Conservation (phyloP, 2,888 invertebrate genomes). For the Thereva nobilitata region DNA sequence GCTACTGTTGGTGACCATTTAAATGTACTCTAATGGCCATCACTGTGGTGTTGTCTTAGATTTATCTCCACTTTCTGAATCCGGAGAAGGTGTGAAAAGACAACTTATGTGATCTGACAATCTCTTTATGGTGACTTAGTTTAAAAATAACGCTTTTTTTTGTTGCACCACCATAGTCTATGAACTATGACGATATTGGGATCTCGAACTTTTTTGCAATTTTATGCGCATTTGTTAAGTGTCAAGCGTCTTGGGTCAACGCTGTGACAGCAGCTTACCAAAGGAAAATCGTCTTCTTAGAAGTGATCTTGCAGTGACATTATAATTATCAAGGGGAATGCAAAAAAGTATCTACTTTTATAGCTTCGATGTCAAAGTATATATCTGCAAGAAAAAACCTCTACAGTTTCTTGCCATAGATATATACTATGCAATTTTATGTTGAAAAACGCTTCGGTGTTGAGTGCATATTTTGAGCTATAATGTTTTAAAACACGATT, state of each 20-base stretch:
- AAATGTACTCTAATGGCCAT: not conserved
- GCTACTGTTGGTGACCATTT: conserved; percentile 10
- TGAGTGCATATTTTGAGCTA: too few species aligned
- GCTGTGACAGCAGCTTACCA: not conserved
- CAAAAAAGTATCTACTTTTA: too few species aligned
- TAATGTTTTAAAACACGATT: too few species aligned
- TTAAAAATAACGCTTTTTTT: not conserved
- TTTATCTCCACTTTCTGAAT: not conserved
- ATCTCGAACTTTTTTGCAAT: conserved; percentile 26
- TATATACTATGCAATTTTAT: too few species aligned
- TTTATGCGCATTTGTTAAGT: conserved; percentile 34
- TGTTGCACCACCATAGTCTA: not conserved
- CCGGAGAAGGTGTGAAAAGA: conserved; percentile 24
- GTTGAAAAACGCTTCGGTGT: too few species aligned
- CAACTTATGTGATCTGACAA: conserved; percentile 12
- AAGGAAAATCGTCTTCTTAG: conserved; percentile 4
- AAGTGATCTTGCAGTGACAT: conserved; percentile 17
- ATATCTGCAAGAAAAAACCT: too few species aligned
- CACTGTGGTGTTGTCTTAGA: not conserved
- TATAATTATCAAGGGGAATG: conserved; percentile 17
- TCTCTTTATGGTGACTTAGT: conserved; percentile 24
- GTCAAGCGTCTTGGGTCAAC: conserved; percentile 22
- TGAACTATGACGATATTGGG: too few species aligned
- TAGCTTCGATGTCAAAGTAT: too few species aligned
- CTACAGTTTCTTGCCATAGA: too few species aligned